Conservation (phyloP, 2,888 invertebrate species). For the Tribolium freemani region DNA sequence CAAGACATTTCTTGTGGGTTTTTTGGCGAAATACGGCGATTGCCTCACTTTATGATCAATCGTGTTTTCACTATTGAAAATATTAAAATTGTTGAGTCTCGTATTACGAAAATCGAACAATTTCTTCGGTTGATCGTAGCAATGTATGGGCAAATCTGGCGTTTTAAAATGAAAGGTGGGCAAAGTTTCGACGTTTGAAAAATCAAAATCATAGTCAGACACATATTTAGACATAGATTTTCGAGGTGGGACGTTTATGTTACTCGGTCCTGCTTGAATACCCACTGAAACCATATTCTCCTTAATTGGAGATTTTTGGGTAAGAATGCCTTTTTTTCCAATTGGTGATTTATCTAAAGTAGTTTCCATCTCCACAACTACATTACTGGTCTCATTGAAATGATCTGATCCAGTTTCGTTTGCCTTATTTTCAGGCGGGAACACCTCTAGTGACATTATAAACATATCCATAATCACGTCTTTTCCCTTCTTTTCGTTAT, state of each 20-base stretch:
- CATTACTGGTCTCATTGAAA: not conserved
- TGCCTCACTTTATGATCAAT: not conserved
- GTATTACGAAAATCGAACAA: constrained; percentile 24
- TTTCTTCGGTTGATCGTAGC: constrained; percentile 6
- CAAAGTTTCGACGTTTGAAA: constrained; percentile 13
- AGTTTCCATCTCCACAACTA: constrained; percentile 15
- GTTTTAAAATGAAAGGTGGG: not conserved
- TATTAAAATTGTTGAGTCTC: no score
- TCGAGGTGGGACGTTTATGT: constrained; percentile 5
- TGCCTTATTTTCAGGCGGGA: not conserved
- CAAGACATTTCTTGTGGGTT: not conserved
- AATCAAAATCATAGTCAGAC: constrained; percentile 43
- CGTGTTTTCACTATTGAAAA: constrained; percentile 15
- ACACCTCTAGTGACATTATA: constrained; percentile 60
- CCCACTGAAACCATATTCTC: constrained; percentile 22
- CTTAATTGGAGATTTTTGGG: not conserved
- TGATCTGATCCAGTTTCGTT: not conserved
- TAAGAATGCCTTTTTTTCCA: no score
- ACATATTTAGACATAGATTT: constrained; percentile 25
- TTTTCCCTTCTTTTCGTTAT: constrained; percentile 60
- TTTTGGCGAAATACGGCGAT: constrained; percentile 29
- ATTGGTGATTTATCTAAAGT: not conserved
- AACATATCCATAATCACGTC: constrained; percentile 64
- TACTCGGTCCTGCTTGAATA: constrained; percentile 6
- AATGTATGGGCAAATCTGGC: no score